A percentile compares a stretch with the other conserved stretches of the same genome.
Evolutionary conservation across 1,140 invertebrate species (phyloP).

Genomic region (Dufourea novaeangliae): DNA sequence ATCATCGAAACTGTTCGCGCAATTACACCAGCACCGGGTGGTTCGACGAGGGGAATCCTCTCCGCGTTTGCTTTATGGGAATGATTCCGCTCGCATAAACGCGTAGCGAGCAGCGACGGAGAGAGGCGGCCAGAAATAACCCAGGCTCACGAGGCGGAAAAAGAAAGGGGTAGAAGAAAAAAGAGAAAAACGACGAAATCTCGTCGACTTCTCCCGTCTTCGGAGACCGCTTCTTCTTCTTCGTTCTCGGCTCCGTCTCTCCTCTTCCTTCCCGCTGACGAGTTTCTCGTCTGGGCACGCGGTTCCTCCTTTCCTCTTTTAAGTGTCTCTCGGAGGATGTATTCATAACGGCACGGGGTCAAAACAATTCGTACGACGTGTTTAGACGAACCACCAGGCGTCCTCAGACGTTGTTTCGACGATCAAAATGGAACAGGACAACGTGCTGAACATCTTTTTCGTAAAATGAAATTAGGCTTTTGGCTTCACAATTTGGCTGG

Average conservation of each 20-base stretch:
- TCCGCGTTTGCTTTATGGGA: constrained; percentile 12
- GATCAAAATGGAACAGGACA: neutral
- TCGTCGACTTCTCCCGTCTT: constrained; percentile 42
- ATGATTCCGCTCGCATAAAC: constrained; percentile 37
- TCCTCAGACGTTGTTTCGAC: too few relatives aligned
- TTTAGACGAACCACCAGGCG: neutral
- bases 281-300: constrained; percentile 57
- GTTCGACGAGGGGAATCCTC: constrained; percentile 10
- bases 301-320: constrained; percentile 14
- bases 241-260: constrained; percentile 30
- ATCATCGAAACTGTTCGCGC: constrained; percentile 6
- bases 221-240: constrained; percentile 23
- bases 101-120: neutral
- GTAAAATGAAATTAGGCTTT: too few relatives aligned
- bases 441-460: neutral
- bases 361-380: constrained; percentile 48
- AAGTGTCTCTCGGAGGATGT: constrained; percentile 48
- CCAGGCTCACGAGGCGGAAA: constrained; percentile 41
- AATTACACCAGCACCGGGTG: constrained; percentile 3
- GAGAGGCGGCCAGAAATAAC: constrained; percentile 57
- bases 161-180: constrained; percentile 39
- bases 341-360: constrained; percentile 58
- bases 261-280: constrained; percentile 24
- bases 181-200: constrained; percentile 56
- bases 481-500: too few relatives aligned